Percentiles rank a stretch among this genome's conserved stretches.
Evolutionary conservation across 2,113 vertebrate species (phyloP).

Genomic region (Ptyas mucosa): DNA sequence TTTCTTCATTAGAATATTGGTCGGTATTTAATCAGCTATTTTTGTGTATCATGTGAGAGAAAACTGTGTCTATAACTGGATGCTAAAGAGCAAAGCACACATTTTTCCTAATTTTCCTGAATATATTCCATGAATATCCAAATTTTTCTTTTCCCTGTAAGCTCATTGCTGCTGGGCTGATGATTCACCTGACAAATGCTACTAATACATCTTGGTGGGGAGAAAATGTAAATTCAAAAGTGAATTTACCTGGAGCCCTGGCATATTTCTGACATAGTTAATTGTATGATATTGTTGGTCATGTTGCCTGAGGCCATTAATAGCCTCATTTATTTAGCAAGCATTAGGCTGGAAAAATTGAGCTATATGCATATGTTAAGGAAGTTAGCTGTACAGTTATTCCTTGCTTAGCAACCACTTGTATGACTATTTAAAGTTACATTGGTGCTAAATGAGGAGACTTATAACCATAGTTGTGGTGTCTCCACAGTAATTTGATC

Average conservation of each 20-base stretch:
- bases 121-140: neutral
- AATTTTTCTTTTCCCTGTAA: neutral
- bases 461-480: neutral
- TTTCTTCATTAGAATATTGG: no score
- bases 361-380: neutral
- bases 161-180: neutral
- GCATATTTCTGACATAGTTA: neutral
- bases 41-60: neutral
- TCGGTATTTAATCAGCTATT: neutral
- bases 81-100: neutral
- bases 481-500: neutral
- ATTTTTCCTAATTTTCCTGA: neutral
- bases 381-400: neutral
- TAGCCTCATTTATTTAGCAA: neutral
- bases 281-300: neutral
- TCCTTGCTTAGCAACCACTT: neutral
- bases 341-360: neutral
- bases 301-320: neutral
- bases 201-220: no score
- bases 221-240: neutral
- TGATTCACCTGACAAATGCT: neutral
- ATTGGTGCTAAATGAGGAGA: neutral
- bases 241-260: neutral
- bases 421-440: neutral
- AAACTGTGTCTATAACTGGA: neutral